phyloP scores from a whole-genome alignment of 92 coral and sea anemone genomes.

The Porites evermanni region DNA sequence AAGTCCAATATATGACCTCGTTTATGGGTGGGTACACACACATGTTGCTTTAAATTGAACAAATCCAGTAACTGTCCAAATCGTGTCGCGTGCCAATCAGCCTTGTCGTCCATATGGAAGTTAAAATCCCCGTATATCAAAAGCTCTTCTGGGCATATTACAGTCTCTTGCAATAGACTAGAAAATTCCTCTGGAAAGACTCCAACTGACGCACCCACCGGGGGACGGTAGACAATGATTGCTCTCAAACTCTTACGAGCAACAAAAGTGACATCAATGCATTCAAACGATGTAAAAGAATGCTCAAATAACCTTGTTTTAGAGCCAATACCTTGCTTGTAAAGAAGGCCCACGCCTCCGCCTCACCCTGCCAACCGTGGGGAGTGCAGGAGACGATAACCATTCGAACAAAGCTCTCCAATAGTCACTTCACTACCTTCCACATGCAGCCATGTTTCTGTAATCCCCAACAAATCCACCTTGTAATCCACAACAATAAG shows the following conservation, averaged over 20 bases:
- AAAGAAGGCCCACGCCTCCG: slow-evolving; percentile 41
- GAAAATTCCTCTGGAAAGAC: not conserved
- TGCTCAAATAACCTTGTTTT: slow-evolving; percentile 11
- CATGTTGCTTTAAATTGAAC: too few relatives aligned
- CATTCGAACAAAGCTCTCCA: slow-evolving; percentile 49
- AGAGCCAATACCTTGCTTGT: slow-evolving; percentile 37
- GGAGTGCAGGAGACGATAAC: slow-evolving; percentile 41
- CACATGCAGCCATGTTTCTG: slow-evolving; percentile 40
- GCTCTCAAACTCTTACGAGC: not conserved
- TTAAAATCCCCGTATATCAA: slow-evolving; percentile 36
- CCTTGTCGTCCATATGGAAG: slow-evolving; percentile 39
- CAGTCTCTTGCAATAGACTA: slow-evolving; percentile 23
- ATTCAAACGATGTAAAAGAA: not conserved
- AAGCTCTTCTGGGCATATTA: not conserved
- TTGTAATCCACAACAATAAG: slow-evolving; percentile 39
- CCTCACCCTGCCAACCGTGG: slow-evolving; percentile 22
- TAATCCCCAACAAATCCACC: slow-evolving; percentile 38
- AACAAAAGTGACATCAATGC: slow-evolving; percentile 1
- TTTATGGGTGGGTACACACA: too few relatives aligned
- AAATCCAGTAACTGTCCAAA: not conserved
- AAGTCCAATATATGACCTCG: too few relatives aligned
- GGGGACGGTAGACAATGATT: not conserved
- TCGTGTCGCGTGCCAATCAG: slow-evolving; percentile 22
- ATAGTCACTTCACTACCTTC: not conserved
- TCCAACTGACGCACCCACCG: not conserved